Evolutionary conservation across 2,113 vertebrate genomes (phyloP).

Genomic region (Cinclus mexicanus): DNA sequence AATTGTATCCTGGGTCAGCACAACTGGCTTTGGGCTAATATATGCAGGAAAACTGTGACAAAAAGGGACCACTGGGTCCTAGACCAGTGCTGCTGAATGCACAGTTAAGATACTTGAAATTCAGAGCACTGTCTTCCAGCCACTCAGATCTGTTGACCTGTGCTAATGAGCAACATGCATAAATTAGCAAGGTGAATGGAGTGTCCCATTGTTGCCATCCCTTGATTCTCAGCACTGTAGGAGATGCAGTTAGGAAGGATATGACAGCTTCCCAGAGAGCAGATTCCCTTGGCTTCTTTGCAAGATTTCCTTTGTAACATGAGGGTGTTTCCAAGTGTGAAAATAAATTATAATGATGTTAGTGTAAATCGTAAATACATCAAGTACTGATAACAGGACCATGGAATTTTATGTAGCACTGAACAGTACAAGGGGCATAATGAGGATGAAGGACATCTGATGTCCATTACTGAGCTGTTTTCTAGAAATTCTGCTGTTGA

Average conservation of each 20-base stretch:
- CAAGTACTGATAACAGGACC: not conserved
- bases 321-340: not conserved
- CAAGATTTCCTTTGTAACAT: not conserved
- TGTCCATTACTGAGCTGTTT: not conserved
- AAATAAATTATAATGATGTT: not conserved
- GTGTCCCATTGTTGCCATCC: not conserved
- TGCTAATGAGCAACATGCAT: not conserved
- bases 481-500: not conserved
- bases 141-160: not conserved
- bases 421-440: not conserved
- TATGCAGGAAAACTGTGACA: not conserved
- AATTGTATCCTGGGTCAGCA: not conserved
- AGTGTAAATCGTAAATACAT: not conserved
- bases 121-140: not conserved
- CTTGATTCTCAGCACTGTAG: not conserved
- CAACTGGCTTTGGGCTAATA: not conserved
- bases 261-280: not conserved
- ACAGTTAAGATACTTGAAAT: not conserved
- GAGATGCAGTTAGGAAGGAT: not conserved
- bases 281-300: not conserved
- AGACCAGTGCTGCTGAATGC: not conserved
- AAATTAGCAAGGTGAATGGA: constrained; percentile 33
- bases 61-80: not conserved
- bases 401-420: not conserved
- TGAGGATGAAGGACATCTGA: not conserved